phyloP scores from a whole-genome alignment of 2,888 invertebrate genomes.

The Drosophila ustulata region DNA sequence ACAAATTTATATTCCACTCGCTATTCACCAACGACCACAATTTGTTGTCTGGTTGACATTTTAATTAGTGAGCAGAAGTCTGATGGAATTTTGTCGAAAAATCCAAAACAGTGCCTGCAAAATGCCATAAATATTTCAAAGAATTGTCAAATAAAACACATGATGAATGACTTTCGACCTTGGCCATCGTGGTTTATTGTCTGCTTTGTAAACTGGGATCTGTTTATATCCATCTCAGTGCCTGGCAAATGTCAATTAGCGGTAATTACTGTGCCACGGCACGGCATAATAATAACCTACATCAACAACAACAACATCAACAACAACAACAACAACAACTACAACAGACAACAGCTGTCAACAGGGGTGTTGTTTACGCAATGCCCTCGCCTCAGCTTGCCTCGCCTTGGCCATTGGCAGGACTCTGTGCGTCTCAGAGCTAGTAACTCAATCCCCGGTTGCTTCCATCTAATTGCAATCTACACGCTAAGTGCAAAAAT shows the following conservation, averaged over 20 bases:
- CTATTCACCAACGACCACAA: conserved; percentile 3
- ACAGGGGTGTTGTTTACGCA: conserved; percentile 23
- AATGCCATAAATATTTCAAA: conserved; percentile 42
- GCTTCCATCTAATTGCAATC: conserved; percentile 64
- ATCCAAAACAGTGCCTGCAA: not conserved
- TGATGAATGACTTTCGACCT: conserved; percentile 21
- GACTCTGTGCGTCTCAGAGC: conserved; percentile 8
- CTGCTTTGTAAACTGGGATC: not conserved
- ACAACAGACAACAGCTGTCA: conserved; percentile 41
- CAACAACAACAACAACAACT: conserved; percentile 45
- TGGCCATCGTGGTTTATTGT: conserved; percentile 14
- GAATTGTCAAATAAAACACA: conserved; percentile 5
- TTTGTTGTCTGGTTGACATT: conserved; percentile 48
- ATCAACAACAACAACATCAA: conserved; percentile 47
- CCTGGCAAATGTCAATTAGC: conserved; percentile 69
- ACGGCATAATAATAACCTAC: conserved; percentile 65
- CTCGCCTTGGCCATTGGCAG: not conserved
- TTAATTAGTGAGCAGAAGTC: conserved; percentile 62
- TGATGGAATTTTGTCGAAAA: conserved; percentile 25
- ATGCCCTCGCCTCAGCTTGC: conserved; percentile 5
- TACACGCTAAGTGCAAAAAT: conserved; percentile 74
- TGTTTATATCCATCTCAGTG: conserved; percentile 30
- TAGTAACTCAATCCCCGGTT: conserved; percentile 63
- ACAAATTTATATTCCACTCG: conserved; percentile 38
- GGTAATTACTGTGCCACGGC: conserved; percentile 66